Percentiles rank a stretch among this genome's conserved stretches.
phyloP scores from a whole-genome alignment of 2,888 invertebrate species.

The Lypha dubia region DNA sequence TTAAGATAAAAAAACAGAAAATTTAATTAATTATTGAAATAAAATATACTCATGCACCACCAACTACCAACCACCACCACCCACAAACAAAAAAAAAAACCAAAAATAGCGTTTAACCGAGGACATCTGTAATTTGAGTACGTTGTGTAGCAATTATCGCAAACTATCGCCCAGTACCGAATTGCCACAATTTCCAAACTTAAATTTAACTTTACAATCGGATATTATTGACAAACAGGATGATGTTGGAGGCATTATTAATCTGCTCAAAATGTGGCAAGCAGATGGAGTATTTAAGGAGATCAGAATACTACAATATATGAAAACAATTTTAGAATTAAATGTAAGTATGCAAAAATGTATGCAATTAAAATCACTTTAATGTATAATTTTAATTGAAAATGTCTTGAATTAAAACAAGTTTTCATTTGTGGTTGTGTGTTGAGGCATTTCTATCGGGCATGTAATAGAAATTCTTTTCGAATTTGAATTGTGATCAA shows the following conservation, averaged over 20 bases:
- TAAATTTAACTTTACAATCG: conserved; percentile 71
- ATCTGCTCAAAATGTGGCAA: conserved; percentile 80
- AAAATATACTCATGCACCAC: conserved; percentile 36
- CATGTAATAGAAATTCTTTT: too few relatives aligned
- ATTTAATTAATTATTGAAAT: conserved; percentile 47
- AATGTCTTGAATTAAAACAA: too few relatives aligned
- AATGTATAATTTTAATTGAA: too few relatives aligned
- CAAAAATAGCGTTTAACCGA: conserved; percentile 84
- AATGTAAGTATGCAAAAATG: conserved; percentile 50
- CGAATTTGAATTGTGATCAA: too few relatives aligned
- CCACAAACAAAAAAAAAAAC: conserved; percentile 49
- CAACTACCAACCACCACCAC: conserved; percentile 38
- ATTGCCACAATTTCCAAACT: conserved; percentile 76
- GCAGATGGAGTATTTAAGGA: conserved; percentile 79
- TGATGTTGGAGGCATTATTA: conserved; percentile 78
- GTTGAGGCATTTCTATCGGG: too few relatives aligned
- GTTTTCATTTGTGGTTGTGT: too few relatives aligned
- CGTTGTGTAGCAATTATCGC: conserved; percentile 83
- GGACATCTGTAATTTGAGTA: conserved; percentile 86
- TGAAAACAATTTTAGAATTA: conserved; percentile 67
- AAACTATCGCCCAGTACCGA: conserved; percentile 80
- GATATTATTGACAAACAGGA: conserved; percentile 65
- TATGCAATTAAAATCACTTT: not conserved
- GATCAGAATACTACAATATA: conserved; percentile 75
- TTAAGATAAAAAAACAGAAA: conserved; percentile 52